phyloP scores from a whole-genome alignment of 2,797 vertebrate genomes.

The Crypturellus tataupa region DNA sequence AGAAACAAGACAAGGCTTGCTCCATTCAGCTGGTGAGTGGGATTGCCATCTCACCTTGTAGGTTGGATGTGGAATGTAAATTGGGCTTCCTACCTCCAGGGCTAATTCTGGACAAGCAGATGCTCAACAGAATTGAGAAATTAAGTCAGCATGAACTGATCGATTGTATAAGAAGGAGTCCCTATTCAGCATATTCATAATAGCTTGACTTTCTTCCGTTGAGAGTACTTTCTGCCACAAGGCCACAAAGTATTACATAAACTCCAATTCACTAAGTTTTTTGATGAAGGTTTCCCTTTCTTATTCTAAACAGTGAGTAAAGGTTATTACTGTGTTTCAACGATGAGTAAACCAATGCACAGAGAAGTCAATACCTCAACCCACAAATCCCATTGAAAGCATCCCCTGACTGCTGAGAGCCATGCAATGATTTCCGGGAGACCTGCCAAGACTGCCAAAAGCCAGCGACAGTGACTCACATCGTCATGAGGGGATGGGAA shows the following conservation, averaged over 20 bases:
- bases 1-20: conserved; percentile 2
- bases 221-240: neutral
- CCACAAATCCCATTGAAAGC: conserved; percentile 67
- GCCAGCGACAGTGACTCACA: conserved; percentile 61
- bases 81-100: conserved; percentile 21
- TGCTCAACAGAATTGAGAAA: conserved; percentile 33
- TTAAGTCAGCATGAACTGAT: conserved; percentile 8
- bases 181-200: neutral
- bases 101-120: conserved; percentile 38
- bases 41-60: conserved; percentile 37
- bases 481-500: conserved; percentile 11
- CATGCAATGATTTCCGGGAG: conserved; percentile 53
- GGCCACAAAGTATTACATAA: conserved; percentile 37
- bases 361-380: conserved; percentile 46
- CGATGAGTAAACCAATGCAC: conserved; percentile 15
- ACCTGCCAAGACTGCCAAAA: conserved; percentile 53
- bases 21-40: conserved; percentile 16
- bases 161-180: neutral
- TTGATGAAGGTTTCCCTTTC: conserved; percentile 49
- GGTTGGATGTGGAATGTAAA: conserved; percentile 23
- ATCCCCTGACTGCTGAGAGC: conserved; percentile 52
- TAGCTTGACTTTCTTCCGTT: neutral
- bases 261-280: conserved; percentile 43
- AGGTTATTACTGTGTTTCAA: conserved; percentile 52
- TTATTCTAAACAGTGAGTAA: conserved; percentile 11